Evolutionary conservation across 2,113 vertebrate species (phyloP).

Genomic region (Spheniscus mendiculus): DNA sequence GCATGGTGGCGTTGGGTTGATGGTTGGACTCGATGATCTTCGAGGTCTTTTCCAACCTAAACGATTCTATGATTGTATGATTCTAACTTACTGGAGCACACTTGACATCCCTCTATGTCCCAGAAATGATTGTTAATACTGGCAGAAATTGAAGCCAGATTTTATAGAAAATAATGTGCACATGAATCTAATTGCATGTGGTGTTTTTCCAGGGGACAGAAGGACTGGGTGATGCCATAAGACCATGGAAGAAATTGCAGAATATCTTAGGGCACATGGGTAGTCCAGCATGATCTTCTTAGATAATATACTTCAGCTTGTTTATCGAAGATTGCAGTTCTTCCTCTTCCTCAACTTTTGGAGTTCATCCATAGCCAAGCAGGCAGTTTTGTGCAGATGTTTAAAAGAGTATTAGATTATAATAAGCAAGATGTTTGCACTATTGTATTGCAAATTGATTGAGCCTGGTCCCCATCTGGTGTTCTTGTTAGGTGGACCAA

Average conservation of each 20-base stretch:
- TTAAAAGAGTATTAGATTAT: neutral
- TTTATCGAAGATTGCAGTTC: neutral
- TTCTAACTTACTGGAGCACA: neutral
- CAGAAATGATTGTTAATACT: neutral
- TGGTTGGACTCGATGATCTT: no score
- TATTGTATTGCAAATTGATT: slow-evolving; percentile 14
- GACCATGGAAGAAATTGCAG: neutral
- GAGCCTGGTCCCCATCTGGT: neutral
- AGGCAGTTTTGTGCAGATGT: neutral
- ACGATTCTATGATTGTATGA: no score
- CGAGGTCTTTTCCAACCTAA: no score
- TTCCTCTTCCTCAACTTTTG: neutral
- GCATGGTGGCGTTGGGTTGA: no score
- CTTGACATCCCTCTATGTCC: neutral
- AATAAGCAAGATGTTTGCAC: slow-evolving; percentile 10
- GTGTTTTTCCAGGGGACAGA: neutral
- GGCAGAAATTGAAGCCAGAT: neutral
- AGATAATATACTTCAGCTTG: neutral
- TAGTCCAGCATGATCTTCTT: neutral
- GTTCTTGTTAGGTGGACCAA: neutral
- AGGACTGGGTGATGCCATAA: neutral
- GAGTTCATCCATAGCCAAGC: neutral
- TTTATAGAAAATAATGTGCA: neutral
- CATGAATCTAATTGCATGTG: neutral
- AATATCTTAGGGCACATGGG: neutral